Percentiles rank a stretch among this genome's conserved stretches.
Evolutionary conservation across 2,113 vertebrate genomes (phyloP).

Genomic region (Rhabdomys dilectus): DNA sequence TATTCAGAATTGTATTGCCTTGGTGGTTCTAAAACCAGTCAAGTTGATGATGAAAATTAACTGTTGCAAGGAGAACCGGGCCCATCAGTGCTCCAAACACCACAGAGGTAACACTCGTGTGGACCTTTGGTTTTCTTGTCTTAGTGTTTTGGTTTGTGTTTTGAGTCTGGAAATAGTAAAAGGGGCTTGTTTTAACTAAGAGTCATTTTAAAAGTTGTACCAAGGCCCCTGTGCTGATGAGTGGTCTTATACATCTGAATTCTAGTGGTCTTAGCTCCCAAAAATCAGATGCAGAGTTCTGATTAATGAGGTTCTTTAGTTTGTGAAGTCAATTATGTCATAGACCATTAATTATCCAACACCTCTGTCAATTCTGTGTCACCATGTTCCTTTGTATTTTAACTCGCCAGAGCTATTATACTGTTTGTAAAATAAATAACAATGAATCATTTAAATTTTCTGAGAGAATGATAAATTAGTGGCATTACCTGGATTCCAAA

Average conservation of each 20-base stretch:
- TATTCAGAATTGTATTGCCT: neutral
- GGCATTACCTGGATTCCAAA: conserved; percentile 64
- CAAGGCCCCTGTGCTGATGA: neutral
- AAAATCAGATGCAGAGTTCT: conserved; percentile 60
- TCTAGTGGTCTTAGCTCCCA: neutral
- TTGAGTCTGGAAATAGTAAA: neutral
- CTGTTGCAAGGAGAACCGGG: neutral
- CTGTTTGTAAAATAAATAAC: neutral
- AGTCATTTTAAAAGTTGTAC: neutral
- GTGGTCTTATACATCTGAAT: conserved; percentile 12
- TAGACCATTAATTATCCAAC: conserved; percentile 75
- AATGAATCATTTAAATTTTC: conserved; percentile 66
- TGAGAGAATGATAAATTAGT: conserved; percentile 77
- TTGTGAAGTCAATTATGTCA: conserved; percentile 68
- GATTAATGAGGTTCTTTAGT: conserved; percentile 61
- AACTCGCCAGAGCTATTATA: conserved; percentile 75
- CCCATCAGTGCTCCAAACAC: neutral
- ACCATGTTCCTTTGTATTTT: conserved; percentile 74
- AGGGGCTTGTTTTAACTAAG: neutral
- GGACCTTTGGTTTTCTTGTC: neutral
- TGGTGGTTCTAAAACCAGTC: neutral
- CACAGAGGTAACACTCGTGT: neutral
- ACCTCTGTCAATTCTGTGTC: conserved; percentile 72
- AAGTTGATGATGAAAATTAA: neutral
- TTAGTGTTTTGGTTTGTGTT: conserved; percentile 6